Evolutionary conservation across 1,140 invertebrate genomes (phyloP), one percentile per base, ranked within the genome.

Genomic region (Onthophagus taurus): DNA sequence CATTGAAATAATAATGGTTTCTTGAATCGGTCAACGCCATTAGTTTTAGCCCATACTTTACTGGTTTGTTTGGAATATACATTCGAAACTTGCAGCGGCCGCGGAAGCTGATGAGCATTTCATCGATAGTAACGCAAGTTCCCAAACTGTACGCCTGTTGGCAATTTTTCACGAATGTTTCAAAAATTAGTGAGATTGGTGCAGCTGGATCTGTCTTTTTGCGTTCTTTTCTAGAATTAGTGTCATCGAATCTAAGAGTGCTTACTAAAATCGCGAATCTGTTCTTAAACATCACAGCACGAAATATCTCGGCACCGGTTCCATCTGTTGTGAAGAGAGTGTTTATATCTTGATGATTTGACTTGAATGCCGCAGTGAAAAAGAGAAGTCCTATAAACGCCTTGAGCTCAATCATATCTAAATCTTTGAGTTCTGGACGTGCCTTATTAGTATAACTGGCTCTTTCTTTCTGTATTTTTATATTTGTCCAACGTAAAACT

Each of bases 41-140:
- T 30, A 69, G 53, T 59, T 71, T 70, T 19, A 72, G 50, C 1
- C 69, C 70, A 51, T 69, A 73, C 43, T 64, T 66, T 14, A 45
- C 51, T 0, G 66, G 63, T 55, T 70, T 72, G 5, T 54, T 54
- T 38, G 67, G 65, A 37, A 72, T 70, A 47, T 69, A 71, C 48
- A 66, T 60, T 23, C 55, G 46, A 38, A 70, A 45, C 1, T 37
- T 47, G 43, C 63, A 66, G 7, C 58, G 29, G 8, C 66, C 67
- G 24, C 63, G 44, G 53, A 70, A 71, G 14, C 49, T 29, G 36
- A 68, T 37, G 5, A 69, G 48, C 55, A 59, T 55, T 49, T 68
- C 62, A 50, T 67, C 63, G 29, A 66, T 53, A 16, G 49, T 52
- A 1, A 53, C 36, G 36, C 54, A 54, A 34, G 45, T 21, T 12